Conservation (phyloP, 2,797 vertebrate species). For the Sparidentex hasta region DNA sequence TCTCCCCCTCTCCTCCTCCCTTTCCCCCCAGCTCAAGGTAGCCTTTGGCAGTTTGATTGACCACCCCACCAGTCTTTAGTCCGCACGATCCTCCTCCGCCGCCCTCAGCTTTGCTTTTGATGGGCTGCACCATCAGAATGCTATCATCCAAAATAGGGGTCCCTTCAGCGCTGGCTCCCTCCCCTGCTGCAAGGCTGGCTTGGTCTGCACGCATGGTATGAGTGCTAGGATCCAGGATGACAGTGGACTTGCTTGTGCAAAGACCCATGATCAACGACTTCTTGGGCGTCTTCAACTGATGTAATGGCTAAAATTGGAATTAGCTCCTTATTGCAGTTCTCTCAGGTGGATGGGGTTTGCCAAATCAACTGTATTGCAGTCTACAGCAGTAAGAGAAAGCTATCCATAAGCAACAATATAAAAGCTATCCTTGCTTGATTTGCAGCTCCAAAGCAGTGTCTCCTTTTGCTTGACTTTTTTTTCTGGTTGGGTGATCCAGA, state of each 20-base stretch:
- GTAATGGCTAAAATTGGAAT: not conserved
- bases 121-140: conserved; percentile 65
- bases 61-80: not conserved
- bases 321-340: not conserved
- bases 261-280: conserved; percentile 68
- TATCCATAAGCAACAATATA: not conserved
- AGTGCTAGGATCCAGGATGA: conserved; percentile 66
- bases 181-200: conserved; percentile 1
- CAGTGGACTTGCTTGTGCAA: conserved; percentile 73
- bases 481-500: not conserved
- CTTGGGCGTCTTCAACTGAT: not conserved
- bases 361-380: not conserved
- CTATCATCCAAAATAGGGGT: conserved; percentile 55
- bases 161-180: conserved; percentile 30
- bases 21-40: conserved; percentile 77
- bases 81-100: conserved; percentile 31
- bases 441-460: not conserved
- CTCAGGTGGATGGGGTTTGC: not conserved
- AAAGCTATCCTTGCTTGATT: not conserved
- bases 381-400: not conserved
- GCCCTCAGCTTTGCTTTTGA: conserved; percentile 53
- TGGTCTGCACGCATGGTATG: conserved; percentile 34
- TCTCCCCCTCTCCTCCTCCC: conserved; percentile 54
- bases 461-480: conserved; percentile 1
- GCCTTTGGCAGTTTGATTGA: conserved; percentile 65